These are phyloP conservation scores for Leptinotarsa tumamoca DNA, from an alignment of 2,888 invertebrate genomes.

Conservation along the genomic window DNA sequence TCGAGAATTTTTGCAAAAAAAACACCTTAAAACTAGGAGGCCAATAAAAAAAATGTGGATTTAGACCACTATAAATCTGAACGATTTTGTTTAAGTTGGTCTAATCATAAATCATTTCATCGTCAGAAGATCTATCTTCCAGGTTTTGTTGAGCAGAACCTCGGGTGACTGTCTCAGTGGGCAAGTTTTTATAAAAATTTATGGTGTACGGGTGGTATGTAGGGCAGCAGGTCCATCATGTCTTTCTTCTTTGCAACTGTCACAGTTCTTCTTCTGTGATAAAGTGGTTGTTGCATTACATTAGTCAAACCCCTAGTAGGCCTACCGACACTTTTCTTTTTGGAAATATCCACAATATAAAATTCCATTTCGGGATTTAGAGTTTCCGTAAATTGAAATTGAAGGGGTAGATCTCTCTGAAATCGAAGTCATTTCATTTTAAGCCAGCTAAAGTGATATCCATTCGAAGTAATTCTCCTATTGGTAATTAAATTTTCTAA, in stretches of 20 bases:
- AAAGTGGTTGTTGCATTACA: slow-evolving; percentile 20
- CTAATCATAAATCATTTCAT: too few relatives aligned
- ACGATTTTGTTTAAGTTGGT: too few relatives aligned
- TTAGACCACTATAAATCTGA: too few relatives aligned
- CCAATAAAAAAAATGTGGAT: too few relatives aligned
- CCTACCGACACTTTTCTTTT: slow-evolving; percentile 17
- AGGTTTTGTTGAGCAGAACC: too few relatives aligned
- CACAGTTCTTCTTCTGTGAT: slow-evolving; percentile 19
- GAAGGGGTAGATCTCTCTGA: slow-evolving; percentile 5
- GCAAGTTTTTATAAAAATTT: slow-evolving; percentile 14
- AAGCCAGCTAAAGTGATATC: slow-evolving; percentile 21
- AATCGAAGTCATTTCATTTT: slow-evolving; percentile 19
- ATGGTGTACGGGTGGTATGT: slow-evolving; percentile 15
- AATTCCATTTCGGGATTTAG: slow-evolving; percentile 18
- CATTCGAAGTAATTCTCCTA: slow-evolving; percentile 19
- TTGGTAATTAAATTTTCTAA: slow-evolving; percentile 22
- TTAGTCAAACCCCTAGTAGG: slow-evolving; percentile 17
- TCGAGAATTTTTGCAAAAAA: too few relatives aligned
- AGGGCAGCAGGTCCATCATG: slow-evolving; percentile 6
- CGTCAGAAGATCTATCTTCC: too few relatives aligned
- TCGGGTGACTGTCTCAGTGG: slow-evolving; percentile 7
- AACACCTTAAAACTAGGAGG: too few relatives aligned
- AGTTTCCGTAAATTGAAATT: slow-evolving; percentile 15
- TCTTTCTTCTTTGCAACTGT: slow-evolving; percentile 23
- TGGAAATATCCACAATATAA: slow-evolving; percentile 17